Percentiles rank a stretch among this genome's conserved stretches.
phyloP scores from a whole-genome alignment of 35 echinoderm and acorn worm species.

The Anneissia japonica region DNA sequence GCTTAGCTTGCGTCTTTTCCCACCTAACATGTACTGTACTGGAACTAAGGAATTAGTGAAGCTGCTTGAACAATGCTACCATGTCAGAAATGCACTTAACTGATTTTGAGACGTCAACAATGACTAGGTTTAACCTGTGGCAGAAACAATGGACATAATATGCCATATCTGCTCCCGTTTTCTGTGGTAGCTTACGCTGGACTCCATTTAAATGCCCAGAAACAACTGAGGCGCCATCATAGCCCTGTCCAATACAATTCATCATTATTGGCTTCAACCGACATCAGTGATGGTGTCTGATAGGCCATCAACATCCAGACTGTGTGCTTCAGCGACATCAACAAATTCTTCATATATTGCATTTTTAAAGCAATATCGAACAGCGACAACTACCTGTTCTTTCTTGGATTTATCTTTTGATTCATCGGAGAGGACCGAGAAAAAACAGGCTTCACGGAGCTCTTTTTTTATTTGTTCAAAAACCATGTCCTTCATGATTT shows the following conservation, averaged over 20 bases:
- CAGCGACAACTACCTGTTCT: conserved; percentile 2
- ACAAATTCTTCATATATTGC: no score
- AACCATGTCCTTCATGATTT: not conserved
- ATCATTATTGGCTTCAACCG: no score
- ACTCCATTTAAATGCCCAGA: no score
- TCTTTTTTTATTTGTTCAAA: not conserved
- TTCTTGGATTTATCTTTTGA: not conserved
- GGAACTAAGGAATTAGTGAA: not conserved
- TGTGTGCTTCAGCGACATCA: not conserved
- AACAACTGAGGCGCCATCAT: no score
- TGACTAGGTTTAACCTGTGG: not conserved
- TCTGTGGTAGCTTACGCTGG: no score
- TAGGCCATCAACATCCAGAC: no score
- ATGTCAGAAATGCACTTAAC: conserved; percentile 12
- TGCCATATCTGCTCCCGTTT: not conserved
- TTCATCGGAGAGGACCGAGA: not conserved
- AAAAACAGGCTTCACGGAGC: not conserved
- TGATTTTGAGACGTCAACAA: not conserved
- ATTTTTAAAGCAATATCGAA: no score
- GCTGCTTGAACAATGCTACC: not conserved
- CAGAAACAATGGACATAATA: not conserved
- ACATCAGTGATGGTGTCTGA: no score
- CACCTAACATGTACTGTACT: conserved; percentile 3
- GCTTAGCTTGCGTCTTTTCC: not conserved
- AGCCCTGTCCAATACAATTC: no score